Evolutionary conservation across 2,113 vertebrate species (phyloP).

Genomic region (Sturnus vulgaris): DNA sequence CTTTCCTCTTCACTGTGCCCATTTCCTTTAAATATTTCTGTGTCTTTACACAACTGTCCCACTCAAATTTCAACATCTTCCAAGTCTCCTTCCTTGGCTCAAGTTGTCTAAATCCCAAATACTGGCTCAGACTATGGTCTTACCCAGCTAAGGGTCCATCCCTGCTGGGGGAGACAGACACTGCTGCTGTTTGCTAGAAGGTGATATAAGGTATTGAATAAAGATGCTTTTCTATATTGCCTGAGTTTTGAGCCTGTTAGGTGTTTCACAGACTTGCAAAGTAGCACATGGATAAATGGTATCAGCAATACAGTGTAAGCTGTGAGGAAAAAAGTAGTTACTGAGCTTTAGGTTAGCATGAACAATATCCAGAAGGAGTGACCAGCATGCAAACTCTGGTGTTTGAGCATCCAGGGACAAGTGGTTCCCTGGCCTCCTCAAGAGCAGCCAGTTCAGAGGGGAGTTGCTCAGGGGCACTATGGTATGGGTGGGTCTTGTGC

Average conservation of each 20-base stretch:
- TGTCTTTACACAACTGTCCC: background rate
- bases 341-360: background rate
- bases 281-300: background rate
- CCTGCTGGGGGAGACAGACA: background rate
- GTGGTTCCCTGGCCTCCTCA: background rate
- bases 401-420: background rate
- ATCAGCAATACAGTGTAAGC: background rate
- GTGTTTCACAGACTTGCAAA: background rate
- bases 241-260: background rate
- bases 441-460: rapidly evolving
- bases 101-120: background rate
- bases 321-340: background rate
- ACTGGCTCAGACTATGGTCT: background rate
- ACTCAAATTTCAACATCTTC: background rate
- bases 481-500: background rate
- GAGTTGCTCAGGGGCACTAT: background rate
- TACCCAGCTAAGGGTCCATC: background rate
- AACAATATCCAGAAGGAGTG: background rate
- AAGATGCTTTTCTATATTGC: background rate
- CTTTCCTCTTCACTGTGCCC: background rate
- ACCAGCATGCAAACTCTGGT: background rate
- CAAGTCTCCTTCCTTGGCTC: background rate
- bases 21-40: conserved; percentile 16
- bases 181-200: background rate
- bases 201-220: background rate